These are phyloP conservation scores for Sapajus apella DNA, from an alignment of 2,113 vertebrate species.

Conservation along the genomic window DNA sequence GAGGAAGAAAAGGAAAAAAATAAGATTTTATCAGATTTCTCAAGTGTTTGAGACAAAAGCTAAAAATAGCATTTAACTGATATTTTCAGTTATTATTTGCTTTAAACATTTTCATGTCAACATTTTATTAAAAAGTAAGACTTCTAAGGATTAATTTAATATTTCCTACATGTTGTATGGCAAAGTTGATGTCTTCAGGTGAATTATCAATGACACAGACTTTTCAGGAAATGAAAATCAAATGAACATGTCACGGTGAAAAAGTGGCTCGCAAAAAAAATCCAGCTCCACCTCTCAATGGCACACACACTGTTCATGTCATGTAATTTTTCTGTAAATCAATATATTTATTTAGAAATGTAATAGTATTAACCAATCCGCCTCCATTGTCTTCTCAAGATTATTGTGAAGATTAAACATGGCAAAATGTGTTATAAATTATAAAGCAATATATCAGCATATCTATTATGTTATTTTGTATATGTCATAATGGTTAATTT, in stretches of 20 bases:
- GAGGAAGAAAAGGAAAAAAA: not conserved
- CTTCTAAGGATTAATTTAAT: constrained; percentile 43
- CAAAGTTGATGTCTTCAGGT: constrained; percentile 58
- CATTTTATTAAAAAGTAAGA: constrained; percentile 41
- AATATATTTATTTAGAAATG: not conserved
- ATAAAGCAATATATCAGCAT: constrained; percentile 13
- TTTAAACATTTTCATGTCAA: not conserved
- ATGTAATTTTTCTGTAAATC: constrained; percentile 5
- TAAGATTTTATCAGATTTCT: constrained; percentile 7
- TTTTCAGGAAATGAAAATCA: constrained; percentile 73
- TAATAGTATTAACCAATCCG: not conserved
- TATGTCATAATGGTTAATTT: constrained; percentile 27
- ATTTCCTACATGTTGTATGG: constrained; percentile 43
- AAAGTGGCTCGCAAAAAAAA: not conserved
- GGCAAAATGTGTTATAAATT: constrained; percentile 59
- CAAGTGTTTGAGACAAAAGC: not conserved
- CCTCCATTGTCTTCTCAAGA: constrained; percentile 4
- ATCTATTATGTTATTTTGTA: not conserved
- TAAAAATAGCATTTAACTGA: not conserved
- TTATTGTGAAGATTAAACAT: constrained; percentile 40
- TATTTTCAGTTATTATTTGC: constrained; percentile 22
- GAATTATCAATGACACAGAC: constrained; percentile 66
- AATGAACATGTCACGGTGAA: constrained; percentile 38
- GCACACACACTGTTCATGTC: not conserved
- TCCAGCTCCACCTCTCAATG: not conserved